Conservation (phyloP, 2,888 invertebrate genomes). For the Kryphioiulus occultus region DNA sequence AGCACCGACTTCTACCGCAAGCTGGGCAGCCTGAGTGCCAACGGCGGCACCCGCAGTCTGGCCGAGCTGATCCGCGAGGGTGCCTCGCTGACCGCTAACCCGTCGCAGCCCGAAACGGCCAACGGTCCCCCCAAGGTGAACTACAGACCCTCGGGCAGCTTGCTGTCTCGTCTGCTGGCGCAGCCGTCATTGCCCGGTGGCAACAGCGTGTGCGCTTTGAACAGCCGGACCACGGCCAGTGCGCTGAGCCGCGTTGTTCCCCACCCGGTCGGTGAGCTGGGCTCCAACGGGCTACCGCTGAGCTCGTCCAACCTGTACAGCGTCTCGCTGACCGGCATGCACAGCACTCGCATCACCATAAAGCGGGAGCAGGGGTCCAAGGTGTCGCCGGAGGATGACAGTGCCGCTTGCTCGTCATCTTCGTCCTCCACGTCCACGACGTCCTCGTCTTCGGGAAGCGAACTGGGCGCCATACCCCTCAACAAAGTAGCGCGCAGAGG, state of each 20-base stretch:
- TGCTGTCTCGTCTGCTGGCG: not conserved
- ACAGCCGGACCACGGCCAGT: not conserved
- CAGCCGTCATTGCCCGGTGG: not conserved
- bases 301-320: not conserved
- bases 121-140: not conserved
- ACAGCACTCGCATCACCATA: slow-evolving; percentile 35
- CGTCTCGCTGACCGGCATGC: slow-evolving; percentile 13
- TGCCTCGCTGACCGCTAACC: not conserved
- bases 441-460: not conserved
- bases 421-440: slow-evolving; percentile 2
- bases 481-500: too few species aligned
- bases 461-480: not conserved
- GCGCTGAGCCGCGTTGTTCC: not conserved
- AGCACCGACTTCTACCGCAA: slow-evolving; percentile 41
- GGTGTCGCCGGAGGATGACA: not conserved
- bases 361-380: not conserved
- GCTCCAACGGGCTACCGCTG: not conserved
- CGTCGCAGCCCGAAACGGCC: not conserved
- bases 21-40: not conserved
- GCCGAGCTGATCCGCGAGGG: slow-evolving; percentile 41
- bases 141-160: not conserved
- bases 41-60: slow-evolving; percentile 5
- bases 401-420: not conserved
- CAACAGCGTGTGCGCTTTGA: not conserved
- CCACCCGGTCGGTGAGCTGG: not conserved